Conservation (phyloP, 2,888 invertebrate species). For the Oxyteleia sp. region DNA sequence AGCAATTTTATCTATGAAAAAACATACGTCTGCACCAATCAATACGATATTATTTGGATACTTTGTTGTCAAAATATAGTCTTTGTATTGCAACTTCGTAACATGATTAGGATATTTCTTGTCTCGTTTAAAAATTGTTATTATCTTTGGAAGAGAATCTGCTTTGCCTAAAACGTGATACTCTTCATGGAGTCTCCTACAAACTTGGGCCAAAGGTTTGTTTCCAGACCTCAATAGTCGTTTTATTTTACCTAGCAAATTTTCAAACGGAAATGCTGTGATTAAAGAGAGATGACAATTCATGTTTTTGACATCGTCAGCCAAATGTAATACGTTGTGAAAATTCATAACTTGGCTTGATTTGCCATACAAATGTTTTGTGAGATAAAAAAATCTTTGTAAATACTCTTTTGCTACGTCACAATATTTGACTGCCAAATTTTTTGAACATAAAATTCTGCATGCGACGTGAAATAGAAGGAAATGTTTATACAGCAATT, state of each 20-base stretch:
- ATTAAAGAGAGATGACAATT: slow-evolving; percentile 10
- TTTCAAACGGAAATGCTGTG: slow-evolving; percentile 42
- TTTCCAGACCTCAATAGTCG: no score
- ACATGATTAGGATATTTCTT: not conserved
- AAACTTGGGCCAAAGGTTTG: slow-evolving; percentile 12
- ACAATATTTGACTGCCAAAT: no score
- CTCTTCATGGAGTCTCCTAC: slow-evolving; percentile 2
- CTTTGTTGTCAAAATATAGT: not conserved
- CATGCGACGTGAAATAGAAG: slow-evolving; percentile 37
- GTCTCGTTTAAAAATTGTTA: not conserved
- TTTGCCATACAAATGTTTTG: slow-evolving; percentile 1
- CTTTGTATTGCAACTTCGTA: not conserved
- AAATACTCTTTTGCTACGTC: no score
- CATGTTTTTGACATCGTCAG: slow-evolving; percentile 26
- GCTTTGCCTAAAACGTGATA: not conserved
- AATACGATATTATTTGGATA: slow-evolving; percentile 6
- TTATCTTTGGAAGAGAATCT: not conserved
- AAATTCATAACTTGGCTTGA: no score
- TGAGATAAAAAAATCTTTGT: no score
- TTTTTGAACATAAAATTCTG: slow-evolving; percentile 37
- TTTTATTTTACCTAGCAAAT: slow-evolving; percentile 13
- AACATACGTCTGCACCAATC: not conserved
- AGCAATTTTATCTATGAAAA: not conserved
- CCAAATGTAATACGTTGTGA: slow-evolving; percentile 17
- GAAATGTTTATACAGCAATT: slow-evolving; percentile 11